Base-by-base conservation (phyloP, 2,113 vertebrate genomes). In the Gadus chalcogrammus region DNA sequence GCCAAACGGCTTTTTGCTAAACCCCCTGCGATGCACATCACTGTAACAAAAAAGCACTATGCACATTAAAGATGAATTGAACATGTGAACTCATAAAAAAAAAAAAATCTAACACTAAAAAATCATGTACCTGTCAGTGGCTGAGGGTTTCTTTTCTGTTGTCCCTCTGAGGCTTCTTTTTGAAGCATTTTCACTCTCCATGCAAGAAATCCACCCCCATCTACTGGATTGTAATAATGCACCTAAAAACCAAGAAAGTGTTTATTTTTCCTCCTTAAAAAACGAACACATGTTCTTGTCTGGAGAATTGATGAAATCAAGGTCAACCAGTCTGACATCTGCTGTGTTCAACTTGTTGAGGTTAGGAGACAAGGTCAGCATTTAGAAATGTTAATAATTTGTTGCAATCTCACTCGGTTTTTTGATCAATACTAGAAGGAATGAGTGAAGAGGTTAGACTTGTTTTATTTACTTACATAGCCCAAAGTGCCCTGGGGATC, bases 381-480 rank as follows among this genome's bases (percentile, higher is more conserved):
- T 24, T 24, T 24, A 24, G 24, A 24, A 24, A 24, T 24, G 24
- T 24, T 24, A 24, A 24, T 24, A 24, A 24, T 24, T 24, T 24
- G 24, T 24, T 24, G 24, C 24, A 24, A 24, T 24, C 24, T 24
- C 24, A 24, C 24, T 24, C 24, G 1, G 24, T 24, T 24, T 24
- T 24, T 24, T 24, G 24, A 24, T 24, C 24, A 24, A 24, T 24
- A 24, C 24, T 24, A 48, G 17, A 65, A 48, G 17, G 38, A 38
- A 18, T 16, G 59, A 18, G 15, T 61, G 20, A 63, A 28, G 3
- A 63, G 3, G 15, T 55, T 55, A 67, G 22, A 67, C 38, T 55
- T 15, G 17, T 12, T 67, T 56, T 67, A 61, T 53, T 15, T 28
- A 73, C 63, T 69, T 70, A 48, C 58, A 63, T 73, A 73, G 63